phyloP scores from a whole-genome alignment of 1,140 invertebrate genomes.

The Trissolcus basalis region DNA sequence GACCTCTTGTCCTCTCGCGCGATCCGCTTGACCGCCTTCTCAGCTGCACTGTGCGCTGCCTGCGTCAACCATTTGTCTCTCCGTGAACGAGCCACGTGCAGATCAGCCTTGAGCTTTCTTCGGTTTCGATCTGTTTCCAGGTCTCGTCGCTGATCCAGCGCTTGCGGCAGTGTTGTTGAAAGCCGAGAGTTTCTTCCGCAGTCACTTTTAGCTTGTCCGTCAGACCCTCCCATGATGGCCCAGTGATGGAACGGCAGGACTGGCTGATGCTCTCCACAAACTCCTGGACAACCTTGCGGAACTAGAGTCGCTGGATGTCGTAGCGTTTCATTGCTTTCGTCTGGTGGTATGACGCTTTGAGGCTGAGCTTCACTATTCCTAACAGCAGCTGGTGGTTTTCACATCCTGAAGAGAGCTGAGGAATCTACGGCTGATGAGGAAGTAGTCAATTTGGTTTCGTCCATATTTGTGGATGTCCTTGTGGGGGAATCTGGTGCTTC shows the following conservation, averaged over 20 bases:
- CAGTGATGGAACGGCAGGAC: not conserved
- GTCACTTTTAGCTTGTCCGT: not conserved
- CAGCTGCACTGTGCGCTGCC: too few species aligned
- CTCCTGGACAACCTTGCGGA: not conserved
- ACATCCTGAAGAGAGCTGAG: too few species aligned
- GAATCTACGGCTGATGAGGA: too few species aligned
- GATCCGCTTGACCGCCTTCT: not conserved
- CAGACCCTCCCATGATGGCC: constrained; percentile 3
- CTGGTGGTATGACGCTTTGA: not conserved
- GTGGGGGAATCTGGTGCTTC: constrained; percentile 10
- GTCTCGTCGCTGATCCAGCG: constrained; percentile 11
- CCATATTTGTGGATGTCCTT: constrained; percentile 22
- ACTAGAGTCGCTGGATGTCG: constrained; percentile 10
- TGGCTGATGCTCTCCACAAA: constrained; percentile 8
- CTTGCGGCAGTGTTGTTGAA: constrained; percentile 5
- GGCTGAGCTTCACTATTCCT: constrained; percentile 7
- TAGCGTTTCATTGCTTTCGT: not conserved
- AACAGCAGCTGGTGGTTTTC: constrained; percentile 22
- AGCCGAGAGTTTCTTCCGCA: constrained; percentile 9
- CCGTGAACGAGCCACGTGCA: not conserved
- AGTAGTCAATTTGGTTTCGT: constrained; percentile 18
- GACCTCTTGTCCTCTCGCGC: too few species aligned
- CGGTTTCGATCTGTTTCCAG: constrained; percentile 8
- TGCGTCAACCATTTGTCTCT: constrained; percentile 5
- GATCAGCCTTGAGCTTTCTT: not conserved